phyloP scores from a whole-genome alignment of 2,888 invertebrate genomes.

The Napeogenes sylphis region DNA sequence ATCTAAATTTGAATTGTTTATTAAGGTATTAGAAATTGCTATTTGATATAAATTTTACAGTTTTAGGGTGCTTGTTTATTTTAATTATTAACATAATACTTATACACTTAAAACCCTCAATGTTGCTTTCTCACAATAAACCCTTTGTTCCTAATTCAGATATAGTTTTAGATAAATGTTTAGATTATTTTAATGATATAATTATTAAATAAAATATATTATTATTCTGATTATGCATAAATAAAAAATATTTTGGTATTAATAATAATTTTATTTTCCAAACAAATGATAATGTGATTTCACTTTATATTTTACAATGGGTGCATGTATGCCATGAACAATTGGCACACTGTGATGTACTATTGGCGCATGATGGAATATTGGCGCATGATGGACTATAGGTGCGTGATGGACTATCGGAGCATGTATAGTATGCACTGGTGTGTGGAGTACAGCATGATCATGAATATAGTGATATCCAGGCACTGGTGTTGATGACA shows the following conservation, averaged over 20 bases:
- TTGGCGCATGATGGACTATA: slow-evolving; percentile 40
- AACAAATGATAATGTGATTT: slow-evolving; percentile 46
- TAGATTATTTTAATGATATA: too few species aligned
- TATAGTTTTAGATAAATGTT: too few species aligned
- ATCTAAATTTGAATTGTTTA: too few species aligned
- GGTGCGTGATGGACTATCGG: slow-evolving; percentile 37
- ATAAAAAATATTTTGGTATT: background rate
- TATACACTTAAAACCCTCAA: too few species aligned
- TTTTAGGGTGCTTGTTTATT: too few species aligned
- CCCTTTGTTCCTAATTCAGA: too few species aligned
- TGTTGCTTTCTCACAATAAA: too few species aligned
- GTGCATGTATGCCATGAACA: slow-evolving; percentile 29
- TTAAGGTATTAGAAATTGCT: too few species aligned
- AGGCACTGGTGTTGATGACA: slow-evolving; percentile 31
- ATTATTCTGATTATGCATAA: background rate
- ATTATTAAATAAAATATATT: too few species aligned
- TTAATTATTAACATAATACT: too few species aligned
- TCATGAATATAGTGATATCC: slow-evolving; percentile 38
- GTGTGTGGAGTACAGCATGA: slow-evolving; percentile 33
- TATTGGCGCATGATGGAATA: slow-evolving; percentile 36
- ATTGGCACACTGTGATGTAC: slow-evolving; percentile 40
- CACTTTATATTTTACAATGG: slow-evolving; percentile 44
- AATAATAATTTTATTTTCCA: slow-evolving; percentile 37
- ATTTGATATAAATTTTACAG: too few species aligned
- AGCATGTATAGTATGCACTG: slow-evolving; percentile 41